Conservation (phyloP, 2,113 vertebrate species). For the Tupaia chinensis region DNA sequence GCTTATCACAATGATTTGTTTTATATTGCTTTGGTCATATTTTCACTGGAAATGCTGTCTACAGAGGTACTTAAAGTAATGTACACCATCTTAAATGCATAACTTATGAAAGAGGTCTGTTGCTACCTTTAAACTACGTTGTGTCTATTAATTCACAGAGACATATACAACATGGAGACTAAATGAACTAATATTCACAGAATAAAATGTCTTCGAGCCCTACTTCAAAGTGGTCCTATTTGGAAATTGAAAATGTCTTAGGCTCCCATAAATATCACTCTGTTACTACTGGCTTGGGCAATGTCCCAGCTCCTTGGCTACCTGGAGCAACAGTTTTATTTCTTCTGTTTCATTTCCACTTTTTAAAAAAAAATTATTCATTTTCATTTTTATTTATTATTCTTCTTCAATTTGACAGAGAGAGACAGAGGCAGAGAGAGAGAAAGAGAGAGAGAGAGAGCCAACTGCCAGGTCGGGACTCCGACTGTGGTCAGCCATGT, state of each 20-base stretch:
- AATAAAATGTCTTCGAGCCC: conserved; percentile 26
- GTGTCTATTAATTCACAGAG: neutral
- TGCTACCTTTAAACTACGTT: neutral
- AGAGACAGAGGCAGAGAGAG: no score
- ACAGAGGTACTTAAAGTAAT: neutral
- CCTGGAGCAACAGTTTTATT: neutral
- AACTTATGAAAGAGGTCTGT: neutral
- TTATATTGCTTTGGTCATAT: neutral
- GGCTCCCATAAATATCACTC: neutral
- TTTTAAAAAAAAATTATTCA: no score
- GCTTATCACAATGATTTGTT: neutral
- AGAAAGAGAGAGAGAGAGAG: no score
- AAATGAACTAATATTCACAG: neutral
- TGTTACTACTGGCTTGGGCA: neutral
- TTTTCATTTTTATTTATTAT: no score
- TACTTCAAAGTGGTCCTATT: neutral
- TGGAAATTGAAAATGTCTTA: conserved; percentile 22
- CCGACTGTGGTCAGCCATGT: no score
- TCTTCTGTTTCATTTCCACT: neutral
- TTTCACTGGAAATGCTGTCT: neutral
- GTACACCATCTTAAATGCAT: neutral
- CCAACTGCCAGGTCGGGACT: no score
- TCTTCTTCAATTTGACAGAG: no score
- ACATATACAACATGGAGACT: neutral
- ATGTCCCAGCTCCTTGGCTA: neutral